phyloP scores from a whole-genome alignment of 2,888 invertebrate species.

The Andrena flavipes region DNA sequence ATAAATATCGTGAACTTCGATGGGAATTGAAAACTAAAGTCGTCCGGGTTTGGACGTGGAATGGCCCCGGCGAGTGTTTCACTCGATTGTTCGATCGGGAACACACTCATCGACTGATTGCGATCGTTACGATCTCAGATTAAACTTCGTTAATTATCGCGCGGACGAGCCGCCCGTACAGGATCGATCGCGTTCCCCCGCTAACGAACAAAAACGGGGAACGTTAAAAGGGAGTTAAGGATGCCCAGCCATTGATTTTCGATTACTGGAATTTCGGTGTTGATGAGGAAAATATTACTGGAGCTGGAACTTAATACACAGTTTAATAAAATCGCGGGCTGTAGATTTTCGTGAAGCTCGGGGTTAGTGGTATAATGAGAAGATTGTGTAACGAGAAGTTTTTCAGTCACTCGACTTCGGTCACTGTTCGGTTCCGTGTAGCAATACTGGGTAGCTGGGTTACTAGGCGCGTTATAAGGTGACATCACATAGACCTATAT shows the following conservation, averaged over 20 bases:
- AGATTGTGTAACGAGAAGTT: too few species aligned
- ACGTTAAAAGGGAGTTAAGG: slow-evolving; percentile 9
- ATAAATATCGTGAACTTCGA: slow-evolving; percentile 1
- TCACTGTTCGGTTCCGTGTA: too few species aligned
- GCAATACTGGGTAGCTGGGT: too few species aligned
- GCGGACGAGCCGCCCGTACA: slow-evolving; percentile 16
- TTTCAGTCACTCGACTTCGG: too few species aligned
- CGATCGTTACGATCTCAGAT: slow-evolving; percentile 27
- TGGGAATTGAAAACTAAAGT: slow-evolving; percentile 12
- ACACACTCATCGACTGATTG: slow-evolving; percentile 18
- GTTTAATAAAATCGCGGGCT: too few species aligned
- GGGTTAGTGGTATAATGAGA: too few species aligned
- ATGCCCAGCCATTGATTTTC: slow-evolving; percentile 26
- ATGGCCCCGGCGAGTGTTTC: not conserved
- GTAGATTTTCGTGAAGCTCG: too few species aligned
- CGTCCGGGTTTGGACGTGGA: too few species aligned
- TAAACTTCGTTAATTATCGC: slow-evolving; percentile 57
- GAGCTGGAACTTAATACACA: not conserved
- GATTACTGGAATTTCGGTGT: slow-evolving; percentile 23
- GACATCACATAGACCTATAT: too few species aligned
- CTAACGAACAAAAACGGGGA: slow-evolving; percentile 9
- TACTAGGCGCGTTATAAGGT: too few species aligned
- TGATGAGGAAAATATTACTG: slow-evolving; percentile 3
- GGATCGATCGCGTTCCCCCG: not conserved
- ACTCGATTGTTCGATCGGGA: slow-evolving; percentile 14